Percentiles rank a stretch among this genome's conserved stretches.
phyloP scores from a whole-genome alignment of 2,888 invertebrate species.

The Galeruca laticollis region DNA sequence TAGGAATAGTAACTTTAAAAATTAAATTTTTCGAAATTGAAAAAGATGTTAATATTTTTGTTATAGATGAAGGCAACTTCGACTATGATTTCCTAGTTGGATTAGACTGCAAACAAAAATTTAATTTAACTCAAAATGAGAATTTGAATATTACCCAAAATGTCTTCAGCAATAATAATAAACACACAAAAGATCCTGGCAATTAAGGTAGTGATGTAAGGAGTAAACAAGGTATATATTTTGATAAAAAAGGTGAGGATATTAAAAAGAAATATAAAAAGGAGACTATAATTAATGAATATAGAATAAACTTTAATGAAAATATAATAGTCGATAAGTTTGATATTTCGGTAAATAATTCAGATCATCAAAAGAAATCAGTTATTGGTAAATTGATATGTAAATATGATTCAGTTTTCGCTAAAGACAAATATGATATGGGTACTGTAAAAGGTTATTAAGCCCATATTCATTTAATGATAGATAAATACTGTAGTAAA shows the following conservation, averaged over 20 bases:
- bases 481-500: no score
- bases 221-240: no score
- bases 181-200: neutral
- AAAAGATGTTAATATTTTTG: no score
- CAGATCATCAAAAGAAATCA: neutral
- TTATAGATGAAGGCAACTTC: no score
- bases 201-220: no score
- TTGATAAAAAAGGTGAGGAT: no score
- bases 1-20: neutral
- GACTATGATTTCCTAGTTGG: no score
- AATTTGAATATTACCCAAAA: neutral
- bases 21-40: no score
- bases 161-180: neutral
- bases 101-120: neutral
- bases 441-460: neutral
- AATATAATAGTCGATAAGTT: no score
- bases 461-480: neutral
- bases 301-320: no score
- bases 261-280: no score
- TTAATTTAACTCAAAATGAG: neutral
- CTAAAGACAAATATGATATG: neutral
- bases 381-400: neutral
- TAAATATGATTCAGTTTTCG: neutral
- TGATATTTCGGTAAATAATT: neutral
- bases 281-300: no score